Evolutionary conservation across 2,797 vertebrate species (phyloP).

Genomic region (Anguilla obscura): DNA sequence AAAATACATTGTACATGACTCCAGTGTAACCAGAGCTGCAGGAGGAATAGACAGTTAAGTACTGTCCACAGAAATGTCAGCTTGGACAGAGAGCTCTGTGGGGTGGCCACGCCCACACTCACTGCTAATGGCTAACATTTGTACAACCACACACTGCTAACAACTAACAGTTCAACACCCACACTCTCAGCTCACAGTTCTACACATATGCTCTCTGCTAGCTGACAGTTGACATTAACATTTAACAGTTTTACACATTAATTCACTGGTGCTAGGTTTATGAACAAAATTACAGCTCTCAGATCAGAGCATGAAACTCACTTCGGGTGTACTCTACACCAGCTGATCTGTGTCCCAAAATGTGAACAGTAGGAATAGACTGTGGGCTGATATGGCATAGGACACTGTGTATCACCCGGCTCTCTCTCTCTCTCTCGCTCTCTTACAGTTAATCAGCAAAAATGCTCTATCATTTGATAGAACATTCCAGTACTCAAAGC

Average conservation of each 20-base stretch:
- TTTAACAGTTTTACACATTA: no score
- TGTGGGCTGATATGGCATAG: no score
- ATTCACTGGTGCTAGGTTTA: not conserved
- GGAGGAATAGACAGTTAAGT: not conserved
- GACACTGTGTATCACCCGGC: not conserved
- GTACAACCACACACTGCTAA: not conserved
- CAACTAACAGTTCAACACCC: no score
- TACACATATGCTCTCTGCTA: no score
- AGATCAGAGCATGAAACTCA: not conserved
- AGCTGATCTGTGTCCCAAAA: not conserved
- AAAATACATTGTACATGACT: not conserved
- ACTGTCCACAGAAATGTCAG: not conserved
- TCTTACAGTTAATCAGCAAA: not conserved
- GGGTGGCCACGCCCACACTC: not conserved
- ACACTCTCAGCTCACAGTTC: no score
- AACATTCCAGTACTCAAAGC: not conserved
- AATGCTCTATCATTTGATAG: not conserved
- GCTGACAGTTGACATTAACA: no score
- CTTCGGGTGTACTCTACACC: not conserved
- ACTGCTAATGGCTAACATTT: not conserved
- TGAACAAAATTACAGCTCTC: not conserved
- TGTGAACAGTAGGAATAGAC: not conserved
- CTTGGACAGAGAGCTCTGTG: not conserved
- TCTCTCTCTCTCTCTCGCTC: not conserved
- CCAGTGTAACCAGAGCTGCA: not conserved